These are phyloP conservation scores for Chiloscyllium plagiosum DNA, from an alignment of 2,113 vertebrate genomes.

Conservation along the genomic window DNA sequence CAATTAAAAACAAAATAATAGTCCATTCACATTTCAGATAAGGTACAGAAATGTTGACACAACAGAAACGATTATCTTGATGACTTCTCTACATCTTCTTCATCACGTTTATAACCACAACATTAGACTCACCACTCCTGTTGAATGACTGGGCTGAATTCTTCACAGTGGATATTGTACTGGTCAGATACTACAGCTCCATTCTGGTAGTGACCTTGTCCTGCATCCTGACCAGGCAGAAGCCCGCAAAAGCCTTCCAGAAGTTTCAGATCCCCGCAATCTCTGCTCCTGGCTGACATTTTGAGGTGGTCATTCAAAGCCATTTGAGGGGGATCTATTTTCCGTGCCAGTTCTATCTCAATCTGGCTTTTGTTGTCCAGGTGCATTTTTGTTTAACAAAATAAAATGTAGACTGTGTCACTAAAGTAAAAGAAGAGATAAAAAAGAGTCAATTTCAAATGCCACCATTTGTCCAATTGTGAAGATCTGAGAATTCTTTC, in stretches of 20 bases:
- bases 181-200: conserved; percentile 47
- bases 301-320: conserved; percentile 49
- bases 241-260: conserved; percentile 66
- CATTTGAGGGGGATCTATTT: conserved; percentile 50
- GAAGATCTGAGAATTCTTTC: background rate
- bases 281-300: conserved; percentile 50
- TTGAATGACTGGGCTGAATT: conserved; percentile 47
- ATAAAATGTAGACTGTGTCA: no score
- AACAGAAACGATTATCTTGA: background rate
- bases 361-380: conserved; percentile 69
- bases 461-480: background rate
- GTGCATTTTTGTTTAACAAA: conserved; percentile 56
- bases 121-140: conserved; percentile 41
- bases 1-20: no score
- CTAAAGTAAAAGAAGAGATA: background rate
- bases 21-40: background rate
- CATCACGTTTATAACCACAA: no score
- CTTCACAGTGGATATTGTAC: conserved; percentile 52
- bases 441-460: background rate
- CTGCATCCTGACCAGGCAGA: conserved; percentile 55
- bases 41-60: background rate
- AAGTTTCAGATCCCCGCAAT: conserved; percentile 65
- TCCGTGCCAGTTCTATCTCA: conserved; percentile 69
- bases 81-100: background rate
- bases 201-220: conserved; percentile 53